Conservation (phyloP, 2,113 vertebrate species). For the rat (Rattus norvegicus) region GRCr8 NC_086031.1:47359001-47359500, state of each 20-base stretch:
- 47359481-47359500: neutral
- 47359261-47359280: conserved; percentile 97
- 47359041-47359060: neutral
- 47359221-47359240: conserved; percentile 93
- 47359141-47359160: neutral
- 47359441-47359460: too few relatives aligned
- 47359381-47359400: neutral
- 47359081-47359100: accelerated
- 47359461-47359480: neutral
- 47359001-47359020: accelerated
- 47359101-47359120: neutral
- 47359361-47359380: neutral
- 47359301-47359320: conserved; percentile 96
- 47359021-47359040: neutral
- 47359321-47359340: conserved; percentile 95
- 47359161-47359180: neutral
- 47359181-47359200: conserved; percentile 92
- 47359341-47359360: conserved; percentile 83
- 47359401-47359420: neutral
- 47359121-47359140: neutral
- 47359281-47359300: conserved; percentile 96
- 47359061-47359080: neutral
- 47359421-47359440: neutral
- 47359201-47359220: conserved; percentile 92
- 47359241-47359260: conserved; percentile 95